A percentile compares a stretch with the other conserved stretches of the same genome.
These are phyloP conservation scores for Lithophane leautieri DNA, from an alignment of 2,888 invertebrate species.

Conservation along the genomic window DNA sequence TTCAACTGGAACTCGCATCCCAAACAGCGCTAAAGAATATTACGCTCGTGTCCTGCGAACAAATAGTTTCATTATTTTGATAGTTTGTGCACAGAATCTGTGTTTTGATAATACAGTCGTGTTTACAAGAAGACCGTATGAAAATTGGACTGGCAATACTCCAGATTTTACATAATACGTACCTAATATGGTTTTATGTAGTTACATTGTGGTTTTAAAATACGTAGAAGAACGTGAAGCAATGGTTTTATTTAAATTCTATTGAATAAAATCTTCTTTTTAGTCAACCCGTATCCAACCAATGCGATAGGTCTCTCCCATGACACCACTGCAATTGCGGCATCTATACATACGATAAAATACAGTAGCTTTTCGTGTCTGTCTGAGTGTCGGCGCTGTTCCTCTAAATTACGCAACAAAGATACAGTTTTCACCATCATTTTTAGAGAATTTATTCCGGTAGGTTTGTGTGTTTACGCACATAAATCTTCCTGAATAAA, in stretches of 20 bases:
- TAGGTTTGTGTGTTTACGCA: no score
- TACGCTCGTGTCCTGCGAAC: constrained; percentile 27
- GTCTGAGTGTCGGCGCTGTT: no score
- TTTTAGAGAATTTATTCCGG: no score
- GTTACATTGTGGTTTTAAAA: not conserved
- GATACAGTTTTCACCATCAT: no score
- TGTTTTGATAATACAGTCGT: constrained; percentile 51
- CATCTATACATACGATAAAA: not conserved
- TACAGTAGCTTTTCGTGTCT: no score
- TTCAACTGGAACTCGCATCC: constrained; percentile 11
- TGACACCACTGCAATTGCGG: not conserved
- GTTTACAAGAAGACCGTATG: constrained; percentile 42
- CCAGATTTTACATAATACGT: constrained; percentile 44
- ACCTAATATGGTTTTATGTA: not conserved
- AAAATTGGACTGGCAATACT: constrained; percentile 58
- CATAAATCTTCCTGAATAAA: not conserved
- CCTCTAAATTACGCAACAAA: no score
- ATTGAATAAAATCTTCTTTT: not conserved
- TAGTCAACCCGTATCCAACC: not conserved
- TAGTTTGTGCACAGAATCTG: constrained; percentile 38
- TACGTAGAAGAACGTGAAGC: not conserved
- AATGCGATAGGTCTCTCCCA: no score
- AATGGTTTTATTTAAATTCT: not conserved
- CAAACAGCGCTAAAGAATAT: constrained; percentile 34
- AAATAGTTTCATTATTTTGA: constrained; percentile 56